Conservation (phyloP, 2,888 invertebrate species). For the Athrips mouffetella region DNA sequence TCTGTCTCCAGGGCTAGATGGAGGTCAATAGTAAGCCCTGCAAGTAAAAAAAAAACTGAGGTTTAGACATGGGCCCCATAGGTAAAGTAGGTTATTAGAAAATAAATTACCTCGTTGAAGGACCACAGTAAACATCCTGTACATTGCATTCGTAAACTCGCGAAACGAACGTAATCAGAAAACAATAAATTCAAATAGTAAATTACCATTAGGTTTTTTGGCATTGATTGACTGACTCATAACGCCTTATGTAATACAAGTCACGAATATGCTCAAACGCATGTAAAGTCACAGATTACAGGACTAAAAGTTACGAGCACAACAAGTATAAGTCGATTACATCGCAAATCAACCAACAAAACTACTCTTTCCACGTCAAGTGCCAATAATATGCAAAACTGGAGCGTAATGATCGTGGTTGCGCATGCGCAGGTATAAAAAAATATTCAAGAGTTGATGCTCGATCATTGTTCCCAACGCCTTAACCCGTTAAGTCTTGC, state of each 20-base stretch:
- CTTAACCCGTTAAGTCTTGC: conserved; percentile 23
- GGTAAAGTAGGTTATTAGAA: too few relatives aligned
- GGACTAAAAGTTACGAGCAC: conserved; percentile 2
- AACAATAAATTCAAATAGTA: too few relatives aligned
- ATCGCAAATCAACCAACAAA: conserved; percentile 35
- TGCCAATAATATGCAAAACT: conserved; percentile 20
- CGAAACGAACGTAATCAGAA: too few relatives aligned
- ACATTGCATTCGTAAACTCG: too few relatives aligned
- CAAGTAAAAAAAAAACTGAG: too few relatives aligned
- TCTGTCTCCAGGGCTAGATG: too few relatives aligned
- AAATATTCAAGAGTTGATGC: conserved; percentile 1
- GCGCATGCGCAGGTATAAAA: conserved; percentile 7
- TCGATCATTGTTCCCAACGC: conserved; percentile 14
- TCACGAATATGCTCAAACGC: background rate
- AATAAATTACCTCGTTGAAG: too few relatives aligned
- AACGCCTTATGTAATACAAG: conserved; percentile 1
- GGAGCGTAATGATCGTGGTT: conserved; percentile 19
- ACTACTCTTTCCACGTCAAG: conserved; percentile 33
- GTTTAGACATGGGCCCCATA: too few relatives aligned
- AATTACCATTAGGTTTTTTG: background rate
- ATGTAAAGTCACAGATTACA: background rate
- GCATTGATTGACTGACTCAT: conserved; percentile 4
- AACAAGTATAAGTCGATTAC: conserved; percentile 6
- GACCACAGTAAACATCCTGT: too few relatives aligned
- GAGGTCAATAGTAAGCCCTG: too few relatives aligned